A percentile compares a stretch with the other conserved stretches of the same genome.
phyloP scores from a whole-genome alignment of 2,888 invertebrate species.

The Poecilus cupreus region DNA sequence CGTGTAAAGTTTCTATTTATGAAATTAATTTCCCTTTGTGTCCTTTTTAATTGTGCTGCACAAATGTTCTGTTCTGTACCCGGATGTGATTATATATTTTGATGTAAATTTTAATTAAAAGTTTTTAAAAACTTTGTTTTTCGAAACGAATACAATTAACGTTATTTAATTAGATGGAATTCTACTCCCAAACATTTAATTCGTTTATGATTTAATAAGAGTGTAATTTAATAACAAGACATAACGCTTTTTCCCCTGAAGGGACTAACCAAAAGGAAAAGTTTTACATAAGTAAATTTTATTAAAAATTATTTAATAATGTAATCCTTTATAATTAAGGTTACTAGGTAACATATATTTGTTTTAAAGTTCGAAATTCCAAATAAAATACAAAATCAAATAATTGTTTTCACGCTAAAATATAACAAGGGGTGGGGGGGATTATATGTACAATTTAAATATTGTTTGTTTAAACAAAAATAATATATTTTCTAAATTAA shows the following conservation, averaged over 20 bases:
- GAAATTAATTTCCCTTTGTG: not conserved
- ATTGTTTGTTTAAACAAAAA: too few relatives aligned
- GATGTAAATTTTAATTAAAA: constrained; percentile 11
- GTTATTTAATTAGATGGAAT: constrained; percentile 21
- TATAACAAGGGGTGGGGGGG: too few relatives aligned
- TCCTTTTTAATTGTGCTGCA: not conserved
- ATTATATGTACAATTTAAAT: too few relatives aligned
- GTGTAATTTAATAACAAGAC: not conserved
- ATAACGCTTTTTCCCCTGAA: not conserved
- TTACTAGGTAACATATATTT: too few relatives aligned
- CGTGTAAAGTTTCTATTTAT: not conserved
- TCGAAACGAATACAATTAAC: constrained; percentile 24
- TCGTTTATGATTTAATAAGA: constrained; percentile 23
- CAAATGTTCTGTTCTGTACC: too few relatives aligned
- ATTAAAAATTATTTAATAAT: not conserved
- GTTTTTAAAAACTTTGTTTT: not conserved
- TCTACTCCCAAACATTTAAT: not conserved
- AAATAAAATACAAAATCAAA: too few relatives aligned
- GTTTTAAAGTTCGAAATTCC: too few relatives aligned
- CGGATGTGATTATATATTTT: not conserved
- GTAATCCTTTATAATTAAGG: too few relatives aligned
- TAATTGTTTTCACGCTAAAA: too few relatives aligned
- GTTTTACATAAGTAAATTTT: not conserved
- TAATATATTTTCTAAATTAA: too few relatives aligned
- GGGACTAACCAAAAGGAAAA: not conserved